Base-by-base conservation (phyloP, 2,797 vertebrate genomes). In the Phyllotis vaccarum region DNA sequence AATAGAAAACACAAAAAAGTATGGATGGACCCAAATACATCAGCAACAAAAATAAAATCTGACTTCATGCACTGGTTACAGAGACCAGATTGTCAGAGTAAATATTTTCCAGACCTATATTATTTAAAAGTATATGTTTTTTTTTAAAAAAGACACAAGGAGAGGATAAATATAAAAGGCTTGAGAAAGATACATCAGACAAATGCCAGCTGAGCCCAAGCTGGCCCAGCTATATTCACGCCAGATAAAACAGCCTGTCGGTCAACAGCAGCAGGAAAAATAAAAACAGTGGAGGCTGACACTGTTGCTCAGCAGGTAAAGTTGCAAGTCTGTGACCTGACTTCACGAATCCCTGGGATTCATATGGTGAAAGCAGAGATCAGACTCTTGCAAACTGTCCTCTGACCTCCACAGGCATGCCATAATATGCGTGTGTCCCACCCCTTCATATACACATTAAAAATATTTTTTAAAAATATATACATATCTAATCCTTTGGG, bases 1-100 rank as follows among this genome's bases (percentile, higher is more conserved):
- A 89, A 88, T 2, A 75, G 34, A 91, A 91, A 95, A 81, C 54
- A 78, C 62, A 81, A 89, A 90, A 89, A n/a, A 34, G 74, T 62
- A 83, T 29, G 31, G 58, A 70, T 79, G 22, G 21, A 66, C 49
- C 86, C 46, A 66, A 74, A 82, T 78, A 24, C 52, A 82, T 79
- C 62, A 19, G 8, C 31, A 68, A 92, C 40, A 68, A 62, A 54
- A 66, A 86, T 74, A 78, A 74, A 75, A 78, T 66, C 46, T 89
- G 70, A 74, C 24, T 78, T 60, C 37, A 8, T 16, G n/a, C 34
- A 43, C 17, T 86, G 54, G 8, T 89, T 66, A 29, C 70, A 86
- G 86, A 87, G 72, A 76, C 43, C 70, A 92, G n/a, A 80, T 29
- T 40, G 52, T 75, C 40, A 80, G 64, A 31, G 27, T 37, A 62